Base-by-base conservation (phyloP, 2,113 vertebrate genomes). In the Nannospalax galili region DNA sequence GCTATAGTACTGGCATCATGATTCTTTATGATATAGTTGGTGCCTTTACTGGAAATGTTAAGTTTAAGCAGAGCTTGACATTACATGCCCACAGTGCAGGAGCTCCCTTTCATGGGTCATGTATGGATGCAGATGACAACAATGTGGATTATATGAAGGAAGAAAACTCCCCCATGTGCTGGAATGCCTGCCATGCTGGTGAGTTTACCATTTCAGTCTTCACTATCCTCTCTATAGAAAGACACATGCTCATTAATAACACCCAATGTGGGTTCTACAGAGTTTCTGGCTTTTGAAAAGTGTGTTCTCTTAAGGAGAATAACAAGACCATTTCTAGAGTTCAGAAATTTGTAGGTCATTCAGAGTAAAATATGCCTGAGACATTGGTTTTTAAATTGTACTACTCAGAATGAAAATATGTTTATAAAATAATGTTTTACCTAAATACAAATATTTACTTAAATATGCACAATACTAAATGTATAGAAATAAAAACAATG, bases 391-490 rank as follows among this genome's bases (percentile, higher is more conserved):
- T 89, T 65, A 88, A 84, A 65, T 64, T 48, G 80, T 60, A 72
- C 35, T 52, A 92, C 32, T 67, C 45, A 78, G 72, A 81, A 89
- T n/a, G 93, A 11, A 94, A 90, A 42, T 65, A 64, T 42, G 48
- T 3, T 81, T 87, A 77, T 19, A 65, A 70, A 88, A 84, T 19
- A 84, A 65, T 26, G 78, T 75, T 92, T 94, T 77, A 69, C 35
- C 35, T 58, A 94, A 86, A 92, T 58, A 45, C 74, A 89, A 70
- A 75, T 69, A 86, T 56, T 87, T 70, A 91, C 32, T 93, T 92
- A 96, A 94, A 90, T 65, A 14, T 67, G 2, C 40, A 45, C 16
- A 42, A 7, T 28, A 84, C 28, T 84, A 84, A 65, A 84, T 87
- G 42, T 77, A 67, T 8, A 81, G 40, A 95, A 92, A 81, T 80